Evolutionary conservation across 2,888 invertebrate genomes (phyloP).

Genomic region (Ormia ochracea): DNA sequence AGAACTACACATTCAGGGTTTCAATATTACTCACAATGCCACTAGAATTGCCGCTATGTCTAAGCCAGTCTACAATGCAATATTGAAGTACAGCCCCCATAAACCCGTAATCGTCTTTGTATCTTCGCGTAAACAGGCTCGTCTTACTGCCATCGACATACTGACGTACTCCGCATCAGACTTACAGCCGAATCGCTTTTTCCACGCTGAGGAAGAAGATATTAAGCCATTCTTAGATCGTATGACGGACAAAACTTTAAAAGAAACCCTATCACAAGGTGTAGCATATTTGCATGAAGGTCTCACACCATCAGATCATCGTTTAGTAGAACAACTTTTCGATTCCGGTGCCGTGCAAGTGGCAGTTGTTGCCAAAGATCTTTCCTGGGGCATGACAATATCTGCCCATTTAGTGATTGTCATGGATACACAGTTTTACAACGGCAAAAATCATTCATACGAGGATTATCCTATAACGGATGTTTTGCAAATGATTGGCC

Average conservation of each 20-base stretch:
- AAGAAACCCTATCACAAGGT: constrained; percentile 94
- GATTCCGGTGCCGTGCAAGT: constrained; percentile 95
- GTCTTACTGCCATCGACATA: constrained; percentile 96
- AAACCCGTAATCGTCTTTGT: constrained; percentile 94
- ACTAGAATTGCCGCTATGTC: constrained; percentile 98
- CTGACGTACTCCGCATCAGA: constrained; percentile 96
- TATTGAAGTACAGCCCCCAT: constrained; percentile 87
- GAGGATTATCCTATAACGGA: constrained; percentile 99
- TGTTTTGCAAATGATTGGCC: constrained; percentile 97
- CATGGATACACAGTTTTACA: constrained; percentile 96
- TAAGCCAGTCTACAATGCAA: constrained; percentile 96
- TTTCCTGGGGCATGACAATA: constrained; percentile 95
- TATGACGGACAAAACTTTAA: constrained; percentile 91
- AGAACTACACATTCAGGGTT: constrained; percentile 96
- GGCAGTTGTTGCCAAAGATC: constrained; percentile 92
- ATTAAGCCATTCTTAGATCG: constrained; percentile 92
- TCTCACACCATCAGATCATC: constrained; percentile 87
- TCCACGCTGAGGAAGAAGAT: constrained; percentile 91
- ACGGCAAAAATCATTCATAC: constrained; percentile 89
- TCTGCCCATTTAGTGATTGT: constrained; percentile 95
- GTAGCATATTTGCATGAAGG: constrained; percentile 99
- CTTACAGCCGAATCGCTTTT: constrained; percentile 89
- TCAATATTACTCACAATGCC: constrained; percentile 98
- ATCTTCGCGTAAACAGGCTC: constrained; percentile 91
- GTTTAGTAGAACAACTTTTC: constrained; percentile 94